Evolutionary conservation across 2,888 invertebrate species (phyloP), one percentile per base, ranked within the genome.

Genomic region (Melanargia galathea): DNA sequence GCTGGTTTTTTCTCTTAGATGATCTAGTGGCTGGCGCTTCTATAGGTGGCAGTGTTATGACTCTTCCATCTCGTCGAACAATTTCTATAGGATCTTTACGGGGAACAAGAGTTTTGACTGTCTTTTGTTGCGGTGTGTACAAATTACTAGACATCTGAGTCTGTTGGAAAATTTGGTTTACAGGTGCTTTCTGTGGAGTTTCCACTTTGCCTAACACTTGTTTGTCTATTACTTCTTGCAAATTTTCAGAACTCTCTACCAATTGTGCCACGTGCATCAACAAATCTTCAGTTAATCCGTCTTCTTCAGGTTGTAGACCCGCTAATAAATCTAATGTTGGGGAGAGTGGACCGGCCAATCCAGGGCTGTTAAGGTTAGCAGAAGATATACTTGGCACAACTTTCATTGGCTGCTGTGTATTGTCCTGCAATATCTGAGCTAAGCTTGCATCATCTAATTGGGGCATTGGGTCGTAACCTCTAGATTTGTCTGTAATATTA

Each of bases 11-110:
- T 13, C 93, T 87, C 77, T 95, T 95, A 20, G 96, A 95, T 64
- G 95, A 94, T 46, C 96, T 91, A 0, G 96, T 96, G 1, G 96
- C 95, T 8, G 96, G 96, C 22, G 96, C 95, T 83, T 96, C 96
- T 60, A 96, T 96, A 0, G 96, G 96, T 13, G 96, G 96, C 67
- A 96, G 85, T 0, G 95, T 95, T 58, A 96, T 95, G 43, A 96
- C 93, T 35, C 96, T 92, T 0, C 96, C 96, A 78, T 96, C 95
- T 20, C 94, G 92, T 20, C 96, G 89, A 10, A 96, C 92, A 68
- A 96, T 94, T 83, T 96, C 95, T 64, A 95, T 94, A 0, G 94
- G 93, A 71, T 94, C 92, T 72, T 93, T 93, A 48, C 82, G 79
- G 8, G 81, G 77, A 2, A 73, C 67, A 10, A 80, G 60, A 64